Evolutionary conservation across 2,888 invertebrate species (phyloP), one percentile per base, ranked within the genome.

Genomic region (Phasia obesa): DNA sequence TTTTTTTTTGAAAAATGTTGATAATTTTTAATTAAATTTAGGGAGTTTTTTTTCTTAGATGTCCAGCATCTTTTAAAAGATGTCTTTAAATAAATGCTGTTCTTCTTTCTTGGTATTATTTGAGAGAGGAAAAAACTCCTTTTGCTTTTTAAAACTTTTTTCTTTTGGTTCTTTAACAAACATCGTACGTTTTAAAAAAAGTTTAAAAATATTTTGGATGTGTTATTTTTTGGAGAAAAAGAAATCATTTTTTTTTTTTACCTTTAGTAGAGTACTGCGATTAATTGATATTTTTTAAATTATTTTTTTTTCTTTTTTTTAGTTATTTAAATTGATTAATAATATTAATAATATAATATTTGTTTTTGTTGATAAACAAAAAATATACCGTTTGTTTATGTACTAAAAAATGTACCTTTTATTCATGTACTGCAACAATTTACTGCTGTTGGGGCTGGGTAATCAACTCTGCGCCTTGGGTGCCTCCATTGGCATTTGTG

Each of bases 171-270:
- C 17, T 53, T 62, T 17, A 51, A 49, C n/a, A 59, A 55, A 9
- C 6, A 59, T 67, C 25, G 21, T 51, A 47, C 19, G 35, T 65
- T 55, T 51, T 59, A 44, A 49, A 65, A 69, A 47, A 67, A 47
- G 51, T 70, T 76, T 25, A 57, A 69, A 74, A 69, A 69, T 44
- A 4, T 78, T 67, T 51, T 78, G 76, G 67, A 27, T 69, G 9
- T 65, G 79, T 31, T 47, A 60, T 67, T 76, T 80, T 79, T 74
- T 78, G 62, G 64, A 82, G 78, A 80, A 82, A 82, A 81, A 84
- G 81, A 82, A 84, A 82, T 84, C 79, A 69, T 27, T 69, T 79
- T 74, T 77, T 79, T 74, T 78, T 25, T 75, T 78, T 76, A 77
- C 65, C 59, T 53, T 83, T 78, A 78, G 76, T 53, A 67, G 67